Evolutionary conservation across 2,888 invertebrate genomes (phyloP).

Genomic region (Diarsia brunnea): DNA sequence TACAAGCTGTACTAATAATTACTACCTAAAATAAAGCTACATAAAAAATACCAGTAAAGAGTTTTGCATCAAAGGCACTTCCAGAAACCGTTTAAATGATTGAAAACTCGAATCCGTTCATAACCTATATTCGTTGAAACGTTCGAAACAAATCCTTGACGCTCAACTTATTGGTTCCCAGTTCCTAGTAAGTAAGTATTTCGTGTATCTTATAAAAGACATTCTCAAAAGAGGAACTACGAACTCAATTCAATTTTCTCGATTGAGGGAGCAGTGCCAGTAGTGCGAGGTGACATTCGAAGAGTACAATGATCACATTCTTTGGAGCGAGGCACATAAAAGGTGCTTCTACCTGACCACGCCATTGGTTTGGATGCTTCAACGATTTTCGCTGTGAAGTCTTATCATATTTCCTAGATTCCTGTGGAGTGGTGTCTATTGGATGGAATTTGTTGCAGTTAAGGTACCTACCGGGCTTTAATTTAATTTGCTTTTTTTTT

Average conservation of each 20-base stretch:
- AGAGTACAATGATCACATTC: constrained; percentile 74
- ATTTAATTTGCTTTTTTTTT: constrained; percentile 4
- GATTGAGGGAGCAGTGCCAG: constrained; percentile 68
- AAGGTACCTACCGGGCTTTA: background rate
- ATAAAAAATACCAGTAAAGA: background rate
- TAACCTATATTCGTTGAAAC: constrained; percentile 5
- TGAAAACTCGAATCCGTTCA: constrained; percentile 12
- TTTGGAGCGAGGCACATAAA: constrained; percentile 68
- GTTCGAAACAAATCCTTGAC: constrained; percentile 37
- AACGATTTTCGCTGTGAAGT: constrained; percentile 57
- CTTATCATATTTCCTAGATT: constrained; percentile 55
- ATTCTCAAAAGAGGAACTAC: constrained; percentile 72
- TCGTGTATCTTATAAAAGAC: constrained; percentile 71
- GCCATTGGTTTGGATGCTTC: constrained; percentile 56
- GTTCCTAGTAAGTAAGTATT: constrained; percentile 63
- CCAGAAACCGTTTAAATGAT: constrained; percentile 6
- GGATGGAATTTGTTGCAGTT: constrained; percentile 15
- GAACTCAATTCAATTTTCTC: constrained; percentile 81
- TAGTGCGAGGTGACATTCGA: constrained; percentile 70
- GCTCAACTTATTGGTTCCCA: constrained; percentile 32
- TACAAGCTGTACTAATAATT: background rate
- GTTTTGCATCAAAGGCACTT: background rate
- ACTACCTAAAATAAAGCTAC: too few relatives aligned
- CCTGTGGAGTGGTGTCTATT: constrained; percentile 31
- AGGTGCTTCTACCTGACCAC: constrained; percentile 70